Evolutionary conservation across 2,113 vertebrate species (phyloP).

Genomic region (Erinaceus europaeus): DNA sequence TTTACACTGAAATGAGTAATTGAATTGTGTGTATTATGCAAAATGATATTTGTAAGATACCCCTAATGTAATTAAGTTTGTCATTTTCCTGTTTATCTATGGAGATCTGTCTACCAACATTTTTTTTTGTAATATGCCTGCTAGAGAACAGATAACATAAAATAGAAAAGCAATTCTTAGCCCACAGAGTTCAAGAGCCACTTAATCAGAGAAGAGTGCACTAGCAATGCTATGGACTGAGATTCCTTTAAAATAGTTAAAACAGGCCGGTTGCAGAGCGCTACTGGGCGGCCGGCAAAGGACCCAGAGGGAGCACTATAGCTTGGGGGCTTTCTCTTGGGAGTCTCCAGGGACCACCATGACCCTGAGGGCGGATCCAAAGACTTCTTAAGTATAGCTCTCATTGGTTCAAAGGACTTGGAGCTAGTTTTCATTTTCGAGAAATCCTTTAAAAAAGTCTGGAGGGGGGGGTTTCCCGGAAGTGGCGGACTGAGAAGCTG

Average conservation of each 20-base stretch:
- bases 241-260: conserved; percentile 39
- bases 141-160: not conserved
- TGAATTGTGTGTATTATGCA: not conserved
- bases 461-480: no score
- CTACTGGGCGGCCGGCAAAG: no score
- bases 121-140: not conserved
- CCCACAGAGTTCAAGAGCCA: conserved; percentile 53
- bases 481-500: no score
- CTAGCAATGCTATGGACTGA: not conserved
- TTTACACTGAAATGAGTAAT: not conserved
- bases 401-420: no score
- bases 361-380: no score
- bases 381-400: no score
- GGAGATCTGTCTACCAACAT: not conserved
- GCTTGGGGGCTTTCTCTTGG: no score
- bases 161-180: conserved; percentile 24
- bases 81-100: not conserved
- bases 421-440: no score
- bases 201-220: conserved; percentile 39
- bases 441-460: no score
- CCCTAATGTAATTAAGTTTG: not conserved
- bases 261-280: no score
- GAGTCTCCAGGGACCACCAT: no score
- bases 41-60: conserved; percentile 15
- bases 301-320: no score